Conservation (phyloP, 2,888 invertebrate genomes). For the Aromia moschata region DNA sequence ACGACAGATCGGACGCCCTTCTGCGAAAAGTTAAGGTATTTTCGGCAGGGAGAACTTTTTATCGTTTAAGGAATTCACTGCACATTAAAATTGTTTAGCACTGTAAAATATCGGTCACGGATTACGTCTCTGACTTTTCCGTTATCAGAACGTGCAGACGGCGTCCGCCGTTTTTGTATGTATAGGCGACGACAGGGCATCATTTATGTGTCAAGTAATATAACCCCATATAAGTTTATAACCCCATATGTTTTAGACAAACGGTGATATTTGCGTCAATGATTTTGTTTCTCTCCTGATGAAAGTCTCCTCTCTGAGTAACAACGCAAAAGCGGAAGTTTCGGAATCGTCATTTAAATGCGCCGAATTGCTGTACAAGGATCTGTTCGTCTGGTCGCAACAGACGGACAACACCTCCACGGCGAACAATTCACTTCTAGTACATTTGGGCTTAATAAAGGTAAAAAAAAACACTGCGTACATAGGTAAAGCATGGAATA, state of each 20-base stretch:
- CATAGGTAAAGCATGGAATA: no score
- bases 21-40: conserved; percentile 58
- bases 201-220: no score
- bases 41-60: no score
- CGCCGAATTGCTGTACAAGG: conserved; percentile 65
- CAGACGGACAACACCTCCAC: conserved; percentile 65
- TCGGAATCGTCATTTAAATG: conserved; percentile 58
- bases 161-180: no score
- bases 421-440: conserved; percentile 72
- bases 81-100: no score
- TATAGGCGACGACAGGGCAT: no score
- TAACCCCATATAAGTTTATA: not conserved
- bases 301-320: conserved; percentile 68
- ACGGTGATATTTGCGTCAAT: conserved; percentile 52
- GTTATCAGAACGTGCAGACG: no score
- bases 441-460: conserved; percentile 77
- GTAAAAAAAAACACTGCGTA: no score
- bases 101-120: no score
- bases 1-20: conserved; percentile 56
- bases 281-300: conserved; percentile 63
- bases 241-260: conserved; percentile 42
- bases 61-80: no score
- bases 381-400: conserved; percentile 66
- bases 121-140: no score
- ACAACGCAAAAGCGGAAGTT: conserved; percentile 65